Conservation (phyloP, 2,113 vertebrate genomes). For the Herpetotheres cachinnans region DNA sequence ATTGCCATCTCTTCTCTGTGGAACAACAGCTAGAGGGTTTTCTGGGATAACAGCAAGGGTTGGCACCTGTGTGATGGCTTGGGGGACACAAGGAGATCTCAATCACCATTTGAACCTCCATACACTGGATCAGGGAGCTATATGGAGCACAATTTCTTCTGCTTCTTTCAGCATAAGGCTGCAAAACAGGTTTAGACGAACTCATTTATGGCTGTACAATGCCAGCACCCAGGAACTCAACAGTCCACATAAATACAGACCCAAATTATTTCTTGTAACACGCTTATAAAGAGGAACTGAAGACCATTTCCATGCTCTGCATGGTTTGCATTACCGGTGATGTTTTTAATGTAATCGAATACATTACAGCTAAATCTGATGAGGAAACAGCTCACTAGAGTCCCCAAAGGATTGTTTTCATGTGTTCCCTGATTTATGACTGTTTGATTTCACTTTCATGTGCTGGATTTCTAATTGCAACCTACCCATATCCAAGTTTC, state of each 20-base stretch:
- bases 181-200: constrained; percentile 30
- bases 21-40: neutral
- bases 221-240: neutral
- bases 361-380: constrained; percentile 28
- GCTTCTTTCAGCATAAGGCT: neutral
- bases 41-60: neutral
- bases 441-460: constrained; percentile 25
- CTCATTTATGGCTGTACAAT: neutral
- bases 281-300: constrained; percentile 38
- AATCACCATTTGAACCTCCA: neutral
- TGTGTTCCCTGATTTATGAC: constrained; percentile 15
- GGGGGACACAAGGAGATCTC: neutral
- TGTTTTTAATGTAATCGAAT: constrained; percentile 19
- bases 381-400: constrained; percentile 48
- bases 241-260: constrained; percentile 13
- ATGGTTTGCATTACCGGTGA: neutral
- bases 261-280: constrained; percentile 42
- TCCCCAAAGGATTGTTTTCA: neutral
- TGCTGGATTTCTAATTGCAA: neutral
- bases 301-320: constrained; percentile 17
- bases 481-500: neutral
- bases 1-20: neutral
- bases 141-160: neutral
- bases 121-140: neutral
- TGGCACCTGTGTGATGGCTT: accelerated